Percentiles rank a stretch among this genome's conserved stretches.
phyloP scores from a whole-genome alignment of 2,113 vertebrate species.

The Vidua chalybeata region DNA sequence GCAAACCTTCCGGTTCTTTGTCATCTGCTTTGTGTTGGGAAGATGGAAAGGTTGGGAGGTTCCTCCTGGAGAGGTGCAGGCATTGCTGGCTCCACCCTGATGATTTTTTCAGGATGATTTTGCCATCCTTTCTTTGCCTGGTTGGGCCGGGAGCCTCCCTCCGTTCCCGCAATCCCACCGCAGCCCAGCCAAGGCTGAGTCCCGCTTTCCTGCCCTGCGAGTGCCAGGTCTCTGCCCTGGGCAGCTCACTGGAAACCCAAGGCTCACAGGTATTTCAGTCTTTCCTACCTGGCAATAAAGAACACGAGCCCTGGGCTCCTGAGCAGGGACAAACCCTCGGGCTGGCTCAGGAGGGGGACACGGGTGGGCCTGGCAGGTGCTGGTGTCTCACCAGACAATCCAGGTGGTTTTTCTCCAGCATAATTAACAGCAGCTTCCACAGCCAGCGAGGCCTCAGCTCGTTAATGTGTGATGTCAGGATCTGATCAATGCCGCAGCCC shows the following conservation, averaged over 20 bases:
- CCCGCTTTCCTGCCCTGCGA: not conserved
- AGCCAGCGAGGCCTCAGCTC: not conserved
- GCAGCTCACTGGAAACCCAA: not conserved
- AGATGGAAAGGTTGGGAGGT: not conserved
- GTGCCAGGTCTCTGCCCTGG: not conserved
- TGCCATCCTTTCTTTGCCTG: not conserved
- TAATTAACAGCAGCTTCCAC: not conserved
- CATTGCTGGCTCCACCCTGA: rapidly evolving
- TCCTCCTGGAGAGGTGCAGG: rapidly evolving
- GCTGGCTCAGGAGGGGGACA: not conserved
- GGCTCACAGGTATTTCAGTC: not conserved
- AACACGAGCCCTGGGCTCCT: not conserved
- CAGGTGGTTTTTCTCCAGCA: not conserved
- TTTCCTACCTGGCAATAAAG: not conserved
- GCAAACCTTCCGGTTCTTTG: rapidly evolving
- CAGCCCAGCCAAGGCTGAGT: rapidly evolving
- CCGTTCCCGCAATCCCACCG: rapidly evolving
- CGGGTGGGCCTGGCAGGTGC: not conserved
- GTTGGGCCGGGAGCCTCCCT: not conserved
- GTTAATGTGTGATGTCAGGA: not conserved
- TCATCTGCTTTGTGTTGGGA: rapidly evolving
- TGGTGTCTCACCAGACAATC: rapidly evolving
- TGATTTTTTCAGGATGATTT: not conserved
- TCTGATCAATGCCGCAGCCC: conserved; percentile 9
- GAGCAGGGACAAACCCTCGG: not conserved